A percentile compares a stretch with the other conserved stretches of the same genome.
Evolutionary conservation across 2,113 vertebrate genomes (phyloP).

Genomic region (Corydoras maculifer): DNA sequence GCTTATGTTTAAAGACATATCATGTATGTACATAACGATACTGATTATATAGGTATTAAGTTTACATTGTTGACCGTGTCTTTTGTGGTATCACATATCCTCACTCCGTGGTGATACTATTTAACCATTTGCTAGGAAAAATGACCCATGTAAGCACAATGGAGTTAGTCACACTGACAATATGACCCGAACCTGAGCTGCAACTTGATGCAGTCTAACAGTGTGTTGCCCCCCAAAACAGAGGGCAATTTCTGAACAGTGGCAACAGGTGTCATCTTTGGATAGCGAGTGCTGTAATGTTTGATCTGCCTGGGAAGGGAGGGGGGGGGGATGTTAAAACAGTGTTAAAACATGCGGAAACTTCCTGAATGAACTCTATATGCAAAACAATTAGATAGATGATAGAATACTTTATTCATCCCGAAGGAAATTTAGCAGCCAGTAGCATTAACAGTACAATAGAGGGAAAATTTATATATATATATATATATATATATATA

Average conservation of each 20-base stretch:
- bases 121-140: conserved; percentile 3
- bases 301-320: conserved; percentile 17
- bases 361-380: not conserved
- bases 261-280: conserved; percentile 47
- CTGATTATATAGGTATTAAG: not conserved
- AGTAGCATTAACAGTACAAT: too few relatives aligned
- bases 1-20: too few relatives aligned
- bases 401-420: too few relatives aligned
- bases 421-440: too few relatives aligned
- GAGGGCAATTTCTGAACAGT: conserved; percentile 17
- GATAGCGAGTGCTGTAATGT: conserved; percentile 34
- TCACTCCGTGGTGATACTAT: not conserved
- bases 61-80: not conserved
- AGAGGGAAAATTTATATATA: too few relatives aligned
- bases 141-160: conserved; percentile 8
- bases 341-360: conserved; percentile 13
- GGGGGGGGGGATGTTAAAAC: not conserved
- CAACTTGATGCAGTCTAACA: conserved; percentile 42
- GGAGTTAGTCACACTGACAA: conserved; percentile 20
- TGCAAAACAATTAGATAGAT: too few relatives aligned
- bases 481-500: too few relatives aligned
- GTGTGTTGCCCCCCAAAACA: conserved; percentile 7
- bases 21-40: too few relatives aligned
- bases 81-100: not conserved
- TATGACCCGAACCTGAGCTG: conserved; percentile 16